A percentile compares a stretch with the other conserved stretches of the same genome.
Conservation (phyloP, 2,888 invertebrate species). For the Synanthedon andrenaeformis region DNA sequence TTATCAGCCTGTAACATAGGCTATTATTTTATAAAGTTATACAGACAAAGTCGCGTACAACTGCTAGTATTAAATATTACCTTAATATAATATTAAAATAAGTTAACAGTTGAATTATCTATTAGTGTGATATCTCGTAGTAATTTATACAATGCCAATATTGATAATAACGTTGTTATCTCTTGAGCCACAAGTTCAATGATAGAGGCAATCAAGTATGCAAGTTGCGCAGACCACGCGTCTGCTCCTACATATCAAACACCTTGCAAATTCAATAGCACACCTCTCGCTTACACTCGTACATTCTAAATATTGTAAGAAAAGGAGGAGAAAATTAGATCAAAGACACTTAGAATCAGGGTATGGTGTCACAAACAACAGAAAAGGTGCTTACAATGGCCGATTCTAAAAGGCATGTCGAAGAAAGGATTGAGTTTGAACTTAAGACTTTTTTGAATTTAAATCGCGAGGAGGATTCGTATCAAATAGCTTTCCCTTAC, state of each 20-base stretch:
- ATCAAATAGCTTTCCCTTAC: conserved; percentile 70
- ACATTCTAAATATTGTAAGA: conserved; percentile 12
- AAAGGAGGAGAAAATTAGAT: conserved; percentile 41
- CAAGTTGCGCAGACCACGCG: conserved; percentile 34
- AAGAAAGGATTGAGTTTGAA: conserved; percentile 21
- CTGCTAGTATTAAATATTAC: too few relatives aligned
- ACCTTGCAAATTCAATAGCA: conserved; percentile 24
- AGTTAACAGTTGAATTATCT: too few relatives aligned
- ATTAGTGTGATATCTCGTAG: too few relatives aligned
- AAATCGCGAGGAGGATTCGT: conserved; percentile 42
- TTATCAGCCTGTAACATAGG: too few relatives aligned
- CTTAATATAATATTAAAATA: too few relatives aligned
- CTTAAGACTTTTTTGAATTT: conserved; percentile 42
- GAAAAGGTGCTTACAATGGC: conserved; percentile 47
- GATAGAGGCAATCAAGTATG: conserved; percentile 51
- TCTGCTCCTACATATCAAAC: conserved; percentile 57
- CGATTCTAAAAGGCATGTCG: conserved; percentile 36
- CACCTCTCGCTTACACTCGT: conserved; percentile 29
- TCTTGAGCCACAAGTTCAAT: conserved; percentile 54
- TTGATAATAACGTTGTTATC: conserved; percentile 27
- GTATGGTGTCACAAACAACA: conserved; percentile 68
- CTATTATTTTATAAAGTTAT: too few relatives aligned
- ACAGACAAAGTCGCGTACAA: too few relatives aligned
- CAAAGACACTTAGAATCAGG: conserved; percentile 46
- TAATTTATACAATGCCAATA: too few relatives aligned